A percentile compares a stretch with the other conserved stretches of the same genome.
Conservation (phyloP, 2,113 vertebrate species). For the Casuarius casuarius region DNA sequence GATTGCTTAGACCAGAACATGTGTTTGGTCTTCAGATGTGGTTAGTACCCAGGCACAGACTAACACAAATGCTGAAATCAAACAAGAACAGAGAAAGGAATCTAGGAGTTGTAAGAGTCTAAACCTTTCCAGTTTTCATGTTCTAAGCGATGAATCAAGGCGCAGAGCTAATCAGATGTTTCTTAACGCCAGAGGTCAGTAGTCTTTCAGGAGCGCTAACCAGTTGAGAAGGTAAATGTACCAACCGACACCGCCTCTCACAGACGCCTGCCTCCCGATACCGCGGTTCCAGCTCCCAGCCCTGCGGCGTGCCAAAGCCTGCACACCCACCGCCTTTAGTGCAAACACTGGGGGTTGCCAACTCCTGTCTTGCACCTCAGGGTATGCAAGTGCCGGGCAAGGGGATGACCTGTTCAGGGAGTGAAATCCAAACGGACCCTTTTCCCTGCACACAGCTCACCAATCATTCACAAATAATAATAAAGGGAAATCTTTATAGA, state of each 20-base stretch:
- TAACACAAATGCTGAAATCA: neutral
- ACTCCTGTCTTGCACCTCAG: neutral
- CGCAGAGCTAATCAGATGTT: neutral
- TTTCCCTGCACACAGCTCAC: slow-evolving; percentile 27
- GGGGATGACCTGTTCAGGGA: neutral
- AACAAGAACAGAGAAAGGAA: neutral
- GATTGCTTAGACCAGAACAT: neutral
- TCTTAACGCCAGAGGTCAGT: neutral
- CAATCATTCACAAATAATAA: slow-evolving; percentile 42
- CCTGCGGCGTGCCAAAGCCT: neutral
- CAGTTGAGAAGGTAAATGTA: neutral
- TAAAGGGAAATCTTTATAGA: neutral
- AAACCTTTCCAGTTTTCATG: neutral
- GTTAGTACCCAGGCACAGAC: neutral
- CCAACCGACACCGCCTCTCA: accelerated
- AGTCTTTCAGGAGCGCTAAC: neutral
- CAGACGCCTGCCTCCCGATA: neutral
- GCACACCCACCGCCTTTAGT: neutral
- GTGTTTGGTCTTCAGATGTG: neutral
- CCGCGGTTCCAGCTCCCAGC: neutral
- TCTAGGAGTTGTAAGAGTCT: neutral
- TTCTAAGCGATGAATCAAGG: neutral
- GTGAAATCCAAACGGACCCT: neutral
- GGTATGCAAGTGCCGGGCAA: neutral
- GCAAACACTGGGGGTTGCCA: neutral